A percentile compares a stretch with the other conserved stretches of the same genome.
Conservation (phyloP, 2,113 vertebrate species). For the Stigmatopora nigra region DNA sequence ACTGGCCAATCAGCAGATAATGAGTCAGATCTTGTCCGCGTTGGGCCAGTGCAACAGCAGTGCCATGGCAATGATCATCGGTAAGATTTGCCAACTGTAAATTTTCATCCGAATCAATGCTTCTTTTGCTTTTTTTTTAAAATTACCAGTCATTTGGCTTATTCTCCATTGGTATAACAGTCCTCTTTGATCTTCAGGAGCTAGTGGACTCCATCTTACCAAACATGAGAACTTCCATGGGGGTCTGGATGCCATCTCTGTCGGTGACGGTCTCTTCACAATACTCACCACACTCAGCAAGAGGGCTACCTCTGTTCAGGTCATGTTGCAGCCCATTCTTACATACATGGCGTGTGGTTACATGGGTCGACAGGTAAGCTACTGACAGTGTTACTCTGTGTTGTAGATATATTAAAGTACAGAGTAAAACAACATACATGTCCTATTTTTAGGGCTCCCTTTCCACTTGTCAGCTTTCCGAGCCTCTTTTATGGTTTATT, state of each 20-base stretch:
- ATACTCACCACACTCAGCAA: conserved; percentile 97
- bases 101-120: not conserved
- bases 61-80: conserved; percentile 99
- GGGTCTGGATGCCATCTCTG: conserved; percentile 94
- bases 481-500: conserved; percentile 96
- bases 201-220: conserved; percentile 94
- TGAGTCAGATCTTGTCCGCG: conserved; percentile 98
- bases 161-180: not conserved
- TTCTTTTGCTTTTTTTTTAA: not conserved
- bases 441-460: conserved; percentile 80
- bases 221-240: conserved; percentile 99
- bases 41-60: conserved; percentile 98
- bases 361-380: conserved; percentile 91
- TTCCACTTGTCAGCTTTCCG: conserved; percentile 95
- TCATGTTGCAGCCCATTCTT: conserved; percentile 97
- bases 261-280: conserved; percentile 95
- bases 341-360: conserved; percentile 99
- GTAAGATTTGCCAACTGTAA: conserved; percentile 54
- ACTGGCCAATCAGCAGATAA: conserved; percentile 95
- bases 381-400: not conserved
- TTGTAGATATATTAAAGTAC: not conserved
- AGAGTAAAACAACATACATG: not conserved
- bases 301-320: conserved; percentile 90
- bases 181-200: conserved; percentile 68
- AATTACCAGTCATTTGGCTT: not conserved